Conservation (phyloP, 2,797 vertebrate species). For the Mormyrops attenuatus region DNA sequence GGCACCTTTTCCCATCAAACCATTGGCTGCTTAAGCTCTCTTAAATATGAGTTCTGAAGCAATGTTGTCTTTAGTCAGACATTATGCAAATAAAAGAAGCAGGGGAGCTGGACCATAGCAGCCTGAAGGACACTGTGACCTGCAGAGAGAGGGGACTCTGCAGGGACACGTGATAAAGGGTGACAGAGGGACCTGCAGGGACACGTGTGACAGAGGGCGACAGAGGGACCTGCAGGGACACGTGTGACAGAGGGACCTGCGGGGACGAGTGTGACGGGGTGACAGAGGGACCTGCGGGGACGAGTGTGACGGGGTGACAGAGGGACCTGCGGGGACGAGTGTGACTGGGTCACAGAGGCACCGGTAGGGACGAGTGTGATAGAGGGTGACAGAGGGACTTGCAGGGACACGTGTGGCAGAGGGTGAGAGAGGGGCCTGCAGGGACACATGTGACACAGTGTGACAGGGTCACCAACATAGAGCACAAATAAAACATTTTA, state of each 20-base stretch:
- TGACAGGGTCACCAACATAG: not conserved
- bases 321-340: no score
- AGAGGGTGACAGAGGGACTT: not conserved
- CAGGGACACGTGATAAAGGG: not conserved
- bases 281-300: no score
- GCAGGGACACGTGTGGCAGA: not conserved
- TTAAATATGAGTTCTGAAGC: not conserved
- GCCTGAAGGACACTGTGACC: not conserved
- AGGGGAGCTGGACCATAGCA: not conserved
- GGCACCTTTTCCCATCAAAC: not conserved
- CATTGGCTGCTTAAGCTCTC: not conserved
- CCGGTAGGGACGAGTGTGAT: not conserved
- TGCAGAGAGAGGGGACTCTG: not conserved
- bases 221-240: no score
- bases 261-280: no score
- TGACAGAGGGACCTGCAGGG: no score
- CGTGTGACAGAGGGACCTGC: no score
- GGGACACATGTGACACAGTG: not conserved
- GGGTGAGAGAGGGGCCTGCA: not conserved
- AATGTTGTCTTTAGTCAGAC: not conserved
- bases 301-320: no score
- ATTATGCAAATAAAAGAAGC: not conserved
- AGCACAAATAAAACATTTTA: not conserved
- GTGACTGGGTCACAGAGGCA: not conserved
- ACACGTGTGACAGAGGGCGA: no score